Evolutionary conservation across 2,797 vertebrate species (phyloP), one percentile per base, ranked within the genome.

Genomic region (Limosa lapponica): DNA sequence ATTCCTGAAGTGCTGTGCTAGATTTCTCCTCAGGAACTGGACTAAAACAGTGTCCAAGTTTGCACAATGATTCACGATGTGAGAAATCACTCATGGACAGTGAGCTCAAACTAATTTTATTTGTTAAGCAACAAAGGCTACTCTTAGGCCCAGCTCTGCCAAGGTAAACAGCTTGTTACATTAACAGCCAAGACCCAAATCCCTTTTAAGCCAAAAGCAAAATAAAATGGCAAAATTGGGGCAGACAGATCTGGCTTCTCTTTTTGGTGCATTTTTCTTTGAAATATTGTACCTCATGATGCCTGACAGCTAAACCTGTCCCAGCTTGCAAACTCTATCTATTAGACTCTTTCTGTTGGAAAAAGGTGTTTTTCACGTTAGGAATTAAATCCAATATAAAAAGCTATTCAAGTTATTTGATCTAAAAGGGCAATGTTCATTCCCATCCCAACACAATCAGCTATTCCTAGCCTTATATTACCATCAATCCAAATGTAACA

Each of bases 121-220:
- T 57, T 88, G 66, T 80, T 90, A 92, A 79, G 41, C 72, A 90
- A 75, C 85, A 78, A 91, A 94, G 54, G 34, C 59, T 89, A 72
- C 43, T 89, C 82, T 67, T 46, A n/a, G 28, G 71, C 55, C 54
- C 52, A 67, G 48, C 69, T 77, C 89, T 96, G 95, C 94, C 95
- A 96, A 92, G 64, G 90, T 93, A 94, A 95, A 89, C 93, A 96
- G 96, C 88, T 93, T 94, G 89, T 39, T 92, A 34, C 12, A 39
- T 82, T 89, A 84, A 93, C 86, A 87, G 96, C 88, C 93, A 94
- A 91, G 93, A 89, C 10, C 37, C 44, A 72, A 78, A 88, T 61
- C 55, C 41, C 16, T 77, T 79, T 79, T 70, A 82, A 85, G 90
- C 48, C 94, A 95, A 79, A 70, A 82, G 58, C n/a, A 75, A 92